Evolutionary conservation across 2,888 invertebrate genomes (phyloP), one percentile per base, ranked within the genome.

Genomic region (Neoscelio sp.): DNA sequence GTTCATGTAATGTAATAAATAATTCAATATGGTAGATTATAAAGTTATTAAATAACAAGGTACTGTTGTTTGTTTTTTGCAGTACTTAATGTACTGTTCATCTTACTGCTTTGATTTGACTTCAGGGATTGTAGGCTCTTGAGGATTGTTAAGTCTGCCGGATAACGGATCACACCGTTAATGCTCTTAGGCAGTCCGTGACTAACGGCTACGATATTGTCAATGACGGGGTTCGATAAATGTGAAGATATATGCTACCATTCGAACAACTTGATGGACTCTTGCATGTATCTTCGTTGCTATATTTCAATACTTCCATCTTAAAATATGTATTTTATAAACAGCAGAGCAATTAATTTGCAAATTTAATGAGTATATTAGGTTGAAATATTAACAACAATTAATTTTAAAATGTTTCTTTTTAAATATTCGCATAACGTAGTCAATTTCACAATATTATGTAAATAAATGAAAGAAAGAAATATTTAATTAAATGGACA

Each of bases 121-220:
- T 23, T 44, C 26, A 71, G 46, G 52, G 62, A 71, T 62, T 62
- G 62, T 35, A 26, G 42, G 44, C 42, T 62, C 33, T 62, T 23
- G 38, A 71, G 28, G 54, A 62, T 62, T 38, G 62, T 46, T 56
- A 44, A 67, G 46, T 33, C 10, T 42, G 40, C 60, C n/a, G 44
- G 44, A 70, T 52, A 70, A 70, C 52, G 60, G 60, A 71, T 71
- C 44, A 62, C 62, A 60, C 30, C 42, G 52, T 60, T 71, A 71
- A 71, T 60, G 52, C 70, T 44, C 60, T 35, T 44, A 62, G 15
- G 7, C 42, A 52, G 42, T 62, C 60, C 71, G 62, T 62, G 71
- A 71, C 62, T 46, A 46, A 54, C 38, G 44, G 13, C 35, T 54
- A 44, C 52, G 71, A 46, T 60, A 62, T 71, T 62, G 52, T 46